A percentile compares a stretch with the other conserved stretches of the same genome.
Evolutionary conservation across 1,140 invertebrate genomes (phyloP).

Genomic region (Philotrypesis tridentata): DNA sequence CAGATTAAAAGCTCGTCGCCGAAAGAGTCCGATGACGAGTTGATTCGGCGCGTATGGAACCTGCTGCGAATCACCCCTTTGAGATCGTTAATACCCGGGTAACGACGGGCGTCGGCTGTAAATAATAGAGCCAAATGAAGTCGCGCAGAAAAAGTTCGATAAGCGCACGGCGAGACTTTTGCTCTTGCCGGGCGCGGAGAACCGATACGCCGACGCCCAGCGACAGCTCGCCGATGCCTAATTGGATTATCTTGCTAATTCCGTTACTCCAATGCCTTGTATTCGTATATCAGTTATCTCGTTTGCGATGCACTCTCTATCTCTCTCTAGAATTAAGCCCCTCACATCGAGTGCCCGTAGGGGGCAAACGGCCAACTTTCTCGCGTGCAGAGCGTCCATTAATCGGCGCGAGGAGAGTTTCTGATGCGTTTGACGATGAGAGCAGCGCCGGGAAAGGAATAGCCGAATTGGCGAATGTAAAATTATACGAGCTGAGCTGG

Average conservation of each 20-base stretch:
- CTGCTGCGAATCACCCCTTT: neutral
- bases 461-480: neutral
- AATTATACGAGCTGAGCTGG: too few relatives aligned
- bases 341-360: neutral
- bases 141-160: neutral
- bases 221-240: neutral
- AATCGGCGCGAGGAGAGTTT: neutral
- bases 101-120: too few relatives aligned
- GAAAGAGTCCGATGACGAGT: too few relatives aligned
- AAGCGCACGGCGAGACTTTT: neutral
- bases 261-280: slow-evolving; percentile 15
- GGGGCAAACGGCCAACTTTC: neutral
- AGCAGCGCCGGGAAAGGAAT: neutral
- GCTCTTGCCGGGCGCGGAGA: neutral
- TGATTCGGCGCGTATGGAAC: too few relatives aligned
- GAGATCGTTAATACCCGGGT: neutral
- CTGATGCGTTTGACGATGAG: neutral
- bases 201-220: neutral
- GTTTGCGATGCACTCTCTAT: neutral
- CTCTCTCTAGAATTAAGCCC: neutral
- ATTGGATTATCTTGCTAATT: slow-evolving; percentile 33
- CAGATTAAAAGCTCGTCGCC: too few relatives aligned
- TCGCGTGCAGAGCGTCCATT: neutral
- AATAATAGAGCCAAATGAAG: neutral
- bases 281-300: slow-evolving; percentile 30